Percentiles rank a stretch among this genome's conserved stretches.
Conservation (phyloP, 1,140 invertebrate species). For the Penaeus vannamei region DNA sequence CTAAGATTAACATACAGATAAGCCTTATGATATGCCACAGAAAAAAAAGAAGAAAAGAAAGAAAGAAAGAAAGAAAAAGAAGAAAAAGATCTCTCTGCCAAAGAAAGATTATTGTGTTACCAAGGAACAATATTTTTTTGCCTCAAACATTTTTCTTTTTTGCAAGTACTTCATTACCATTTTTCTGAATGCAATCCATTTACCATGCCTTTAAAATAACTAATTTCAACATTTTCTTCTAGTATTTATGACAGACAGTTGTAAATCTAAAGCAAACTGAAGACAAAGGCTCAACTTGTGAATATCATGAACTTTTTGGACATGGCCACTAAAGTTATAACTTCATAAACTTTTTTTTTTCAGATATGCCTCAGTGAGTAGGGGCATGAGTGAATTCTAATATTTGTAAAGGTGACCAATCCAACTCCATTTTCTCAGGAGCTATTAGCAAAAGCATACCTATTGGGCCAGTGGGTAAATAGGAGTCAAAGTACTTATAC, state of each 20-base stretch:
- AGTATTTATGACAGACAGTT: background rate
- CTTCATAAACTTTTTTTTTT: too few species aligned
- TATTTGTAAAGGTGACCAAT: too few species aligned
- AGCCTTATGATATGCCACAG: background rate
- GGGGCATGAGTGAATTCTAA: too few species aligned
- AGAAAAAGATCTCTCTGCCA: too few species aligned
- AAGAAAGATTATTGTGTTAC: background rate
- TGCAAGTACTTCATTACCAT: background rate
- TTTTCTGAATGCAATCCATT: background rate
- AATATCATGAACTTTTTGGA: background rate
- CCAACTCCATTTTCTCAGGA: too few species aligned
- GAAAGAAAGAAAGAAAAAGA: too few species aligned
- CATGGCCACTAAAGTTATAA: too few species aligned
- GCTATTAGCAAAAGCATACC: too few species aligned
- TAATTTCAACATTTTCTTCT: background rate
- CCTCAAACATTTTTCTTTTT: background rate
- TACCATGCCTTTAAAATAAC: constrained; percentile 3
- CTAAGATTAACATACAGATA: background rate
- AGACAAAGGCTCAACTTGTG: background rate
- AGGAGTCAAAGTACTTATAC: too few species aligned
- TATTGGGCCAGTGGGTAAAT: too few species aligned
- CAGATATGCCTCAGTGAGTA: too few species aligned
- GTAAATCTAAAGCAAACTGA: background rate
- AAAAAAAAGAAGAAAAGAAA: background rate
- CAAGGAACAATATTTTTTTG: constrained; percentile 8